These are phyloP conservation scores for Lasioglossum pauxillum DNA, from an alignment of 2,888 invertebrate genomes.

Conservation along the genomic window DNA sequence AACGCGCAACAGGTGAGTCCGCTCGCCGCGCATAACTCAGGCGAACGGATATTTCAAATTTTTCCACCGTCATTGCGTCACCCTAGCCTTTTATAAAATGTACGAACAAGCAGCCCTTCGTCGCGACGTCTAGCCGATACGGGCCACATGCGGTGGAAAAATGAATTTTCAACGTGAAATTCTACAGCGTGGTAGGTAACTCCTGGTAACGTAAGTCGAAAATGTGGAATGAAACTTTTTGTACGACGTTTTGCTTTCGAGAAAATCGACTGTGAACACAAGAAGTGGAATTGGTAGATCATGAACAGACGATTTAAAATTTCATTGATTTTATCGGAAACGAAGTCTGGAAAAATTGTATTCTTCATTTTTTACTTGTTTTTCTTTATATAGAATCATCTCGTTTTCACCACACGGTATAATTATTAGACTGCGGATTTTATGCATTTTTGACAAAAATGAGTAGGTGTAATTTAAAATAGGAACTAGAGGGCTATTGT, in stretches of 20 bases:
- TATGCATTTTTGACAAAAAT: too few relatives aligned
- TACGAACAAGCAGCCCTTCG: slow-evolving; percentile 17
- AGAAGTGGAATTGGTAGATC: too few relatives aligned
- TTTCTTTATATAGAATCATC: too few relatives aligned
- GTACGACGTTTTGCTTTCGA: neutral
- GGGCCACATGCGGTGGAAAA: neutral
- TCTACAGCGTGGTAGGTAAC: neutral
- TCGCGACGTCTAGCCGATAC: neutral
- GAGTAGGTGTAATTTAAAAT: too few relatives aligned
- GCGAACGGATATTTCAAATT: slow-evolving; percentile 69
- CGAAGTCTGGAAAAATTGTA: too few relatives aligned
- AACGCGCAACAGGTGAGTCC: slow-evolving; percentile 80
- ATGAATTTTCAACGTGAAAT: neutral
- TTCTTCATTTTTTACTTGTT: too few relatives aligned
- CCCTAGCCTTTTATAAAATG: slow-evolving; percentile 40
- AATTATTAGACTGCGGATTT: too few relatives aligned
- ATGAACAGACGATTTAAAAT: too few relatives aligned
- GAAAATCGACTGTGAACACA: too few relatives aligned
- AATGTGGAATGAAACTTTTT: neutral
- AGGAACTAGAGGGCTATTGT: too few relatives aligned
- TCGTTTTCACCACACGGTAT: too few relatives aligned
- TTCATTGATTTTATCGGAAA: too few relatives aligned
- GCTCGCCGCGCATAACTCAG: slow-evolving; percentile 68
- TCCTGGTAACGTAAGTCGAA: neutral
- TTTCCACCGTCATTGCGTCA: slow-evolving; percentile 51